Base-by-base conservation (phyloP, 2,888 invertebrate genomes). In the Abrostola triplasia region DNA sequence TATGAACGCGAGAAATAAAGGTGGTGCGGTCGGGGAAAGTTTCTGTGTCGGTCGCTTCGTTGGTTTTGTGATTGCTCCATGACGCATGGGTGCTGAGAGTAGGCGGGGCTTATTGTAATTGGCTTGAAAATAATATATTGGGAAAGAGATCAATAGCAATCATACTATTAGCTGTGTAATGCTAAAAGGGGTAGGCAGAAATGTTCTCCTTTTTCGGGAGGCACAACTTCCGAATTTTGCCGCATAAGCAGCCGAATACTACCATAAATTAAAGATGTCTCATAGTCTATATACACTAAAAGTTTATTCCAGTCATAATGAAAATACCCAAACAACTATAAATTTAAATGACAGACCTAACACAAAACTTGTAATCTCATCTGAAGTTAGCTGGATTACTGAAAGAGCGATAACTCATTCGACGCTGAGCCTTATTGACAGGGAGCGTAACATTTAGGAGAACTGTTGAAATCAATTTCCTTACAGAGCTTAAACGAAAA, bases 401-500 rank as follows among this genome's bases (percentile, higher is more conserved):
- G 81, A 73, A 79, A 82, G 70, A 73, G 78, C 81, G 79, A 87
- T 89, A 86, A 88, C 88, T 88, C 86, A 87, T 82, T 80, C 80
- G 83, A 84, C 79, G 70, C 75, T 81, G 77, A 80, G 73, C 79
- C 80, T 82, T 86, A 87, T 85, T 88, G 91, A 89, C 87, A 88
- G 85, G 80, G 78, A 73, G 77, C 82, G 82, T 85, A 78, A 87
- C 85, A 85, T 89, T 90, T 87, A 78, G 77, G 80, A 81, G 83
- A 87, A 85, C 86, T 90, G 85, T 83, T 85, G 86, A 89, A 92
- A 91, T 90, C 91, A 90, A 92, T 92, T 92, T 92, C 90, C 90
- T 88, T 79, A 76, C 79, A 66, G 80, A 88, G 82, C 85, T 88
- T 88, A 88, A 83, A 84, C 81, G 75, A 83, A 89, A 92, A 90